Evolutionary conservation across 2,113 vertebrate genomes (phyloP).

Genomic region (Dicrurus megarhynchus): DNA sequence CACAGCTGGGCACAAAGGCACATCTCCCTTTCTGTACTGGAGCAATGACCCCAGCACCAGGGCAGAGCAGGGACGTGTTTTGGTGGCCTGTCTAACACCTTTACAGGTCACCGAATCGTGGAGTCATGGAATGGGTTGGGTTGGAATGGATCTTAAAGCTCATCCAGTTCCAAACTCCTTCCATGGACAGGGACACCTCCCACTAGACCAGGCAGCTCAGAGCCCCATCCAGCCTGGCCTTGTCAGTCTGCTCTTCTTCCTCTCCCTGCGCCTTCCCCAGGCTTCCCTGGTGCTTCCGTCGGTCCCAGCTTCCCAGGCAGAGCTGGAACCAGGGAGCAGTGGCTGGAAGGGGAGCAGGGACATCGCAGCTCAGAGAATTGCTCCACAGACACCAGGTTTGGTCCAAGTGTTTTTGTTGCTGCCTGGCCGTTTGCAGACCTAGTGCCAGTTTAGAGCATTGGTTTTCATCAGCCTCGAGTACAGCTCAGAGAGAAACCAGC

Average conservation of each 20-base stretch:
- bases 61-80: background rate
- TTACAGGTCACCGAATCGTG: too few relatives aligned
- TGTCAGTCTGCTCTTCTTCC: background rate
- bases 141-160: background rate
- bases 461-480: background rate
- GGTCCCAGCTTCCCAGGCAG: background rate
- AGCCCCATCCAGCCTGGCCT: background rate
- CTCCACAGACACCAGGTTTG: background rate
- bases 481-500: background rate
- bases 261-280: background rate
- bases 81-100: background rate
- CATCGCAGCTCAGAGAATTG: background rate
- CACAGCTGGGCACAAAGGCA: background rate
- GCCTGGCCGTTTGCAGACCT: background rate
- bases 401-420: background rate
- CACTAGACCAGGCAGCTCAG: background rate
- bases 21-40: background rate
- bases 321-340: background rate
- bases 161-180: background rate
- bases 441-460: background rate
- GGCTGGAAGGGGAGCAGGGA: background rate
- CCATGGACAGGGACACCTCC: background rate
- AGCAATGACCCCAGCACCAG: background rate
- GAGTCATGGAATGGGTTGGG: background rate
- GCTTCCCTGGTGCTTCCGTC: background rate